phyloP scores from a whole-genome alignment of 2,113 vertebrate species.

The Pampusana beccarii region DNA sequence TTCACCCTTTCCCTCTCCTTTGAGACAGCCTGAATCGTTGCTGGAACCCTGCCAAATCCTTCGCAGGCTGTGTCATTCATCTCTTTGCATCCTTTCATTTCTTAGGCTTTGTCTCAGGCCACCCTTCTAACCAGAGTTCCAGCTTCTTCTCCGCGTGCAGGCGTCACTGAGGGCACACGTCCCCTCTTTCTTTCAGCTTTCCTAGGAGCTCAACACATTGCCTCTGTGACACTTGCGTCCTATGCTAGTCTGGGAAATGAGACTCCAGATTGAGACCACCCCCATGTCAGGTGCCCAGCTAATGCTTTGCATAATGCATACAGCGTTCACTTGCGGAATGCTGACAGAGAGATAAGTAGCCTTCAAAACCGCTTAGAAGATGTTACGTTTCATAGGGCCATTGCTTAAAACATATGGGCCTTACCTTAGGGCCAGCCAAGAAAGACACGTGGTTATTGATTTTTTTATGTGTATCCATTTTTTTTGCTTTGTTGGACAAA shows the following conservation, averaged over 20 bases:
- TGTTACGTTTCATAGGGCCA: neutral
- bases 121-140: conserved; percentile 10
- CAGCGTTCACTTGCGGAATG: neutral
- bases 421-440: neutral
- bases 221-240: conserved; percentile 18
- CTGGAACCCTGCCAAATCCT: conserved; percentile 44
- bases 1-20: conserved; percentile 50
- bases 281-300: conserved; percentile 62
- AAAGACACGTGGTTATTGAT: accelerated
- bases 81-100: conserved; percentile 35
- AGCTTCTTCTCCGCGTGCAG: neutral
- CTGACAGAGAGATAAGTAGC: neutral
- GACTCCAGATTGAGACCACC: conserved; percentile 67
- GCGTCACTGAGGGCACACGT: neutral
- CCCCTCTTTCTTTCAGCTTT: conserved; percentile 32
- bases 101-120: conserved; percentile 42
- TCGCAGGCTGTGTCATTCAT: conserved; percentile 45
- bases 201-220: conserved; percentile 45
- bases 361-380: conserved; percentile 8
- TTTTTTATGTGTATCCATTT: neutral
- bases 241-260: conserved; percentile 54
- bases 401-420: neutral
- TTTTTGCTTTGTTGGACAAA: neutral
- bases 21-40: conserved; percentile 50
- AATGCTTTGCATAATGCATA: conserved; percentile 32